Percentiles rank a stretch among this genome's conserved stretches.
phyloP scores from a whole-genome alignment of 1,140 invertebrate genomes.

The Drosophila ficusphila region DNA sequence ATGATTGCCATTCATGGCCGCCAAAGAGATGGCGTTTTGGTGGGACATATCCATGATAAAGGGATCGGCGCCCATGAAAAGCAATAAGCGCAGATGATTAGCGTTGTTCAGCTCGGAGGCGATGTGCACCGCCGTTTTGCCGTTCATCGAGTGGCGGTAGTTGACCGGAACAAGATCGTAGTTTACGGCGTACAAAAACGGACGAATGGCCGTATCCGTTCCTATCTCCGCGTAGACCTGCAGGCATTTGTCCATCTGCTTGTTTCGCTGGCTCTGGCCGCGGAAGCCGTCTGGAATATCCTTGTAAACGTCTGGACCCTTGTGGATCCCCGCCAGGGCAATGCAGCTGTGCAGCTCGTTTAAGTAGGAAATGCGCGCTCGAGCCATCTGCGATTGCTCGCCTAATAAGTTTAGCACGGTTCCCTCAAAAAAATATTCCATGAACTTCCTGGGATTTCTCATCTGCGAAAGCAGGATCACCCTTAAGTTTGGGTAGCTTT shows the following conservation, averaged over 20 bases:
- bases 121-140: constrained; percentile 89
- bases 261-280: constrained; percentile 36
- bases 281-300: constrained; percentile 87
- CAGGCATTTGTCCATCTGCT: constrained; percentile 60
- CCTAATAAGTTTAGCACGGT: constrained; percentile 68
- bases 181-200: constrained; percentile 88
- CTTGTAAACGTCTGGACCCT: constrained; percentile 46
- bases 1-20: constrained; percentile 71
- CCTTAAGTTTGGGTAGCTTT: constrained; percentile 89
- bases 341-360: constrained; percentile 50
- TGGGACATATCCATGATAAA: constrained; percentile 87
- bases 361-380: constrained; percentile 34
- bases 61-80: constrained; percentile 89
- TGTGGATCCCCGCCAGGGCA: constrained; percentile 20
- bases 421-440: too few species aligned
- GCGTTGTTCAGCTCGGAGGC: constrained; percentile 88
- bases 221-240: constrained; percentile 62
- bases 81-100: constrained; percentile 87
- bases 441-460: constrained; percentile 15
- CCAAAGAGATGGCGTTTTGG: constrained; percentile 89
- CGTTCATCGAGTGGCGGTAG: constrained; percentile 88
- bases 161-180: constrained; percentile 88
- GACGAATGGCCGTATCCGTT: constrained; percentile 85
- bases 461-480: constrained; percentile 92
- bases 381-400: constrained; percentile 36